phyloP scores from a whole-genome alignment of 1,140 invertebrate species.

The Acromyrmex heyeri region DNA sequence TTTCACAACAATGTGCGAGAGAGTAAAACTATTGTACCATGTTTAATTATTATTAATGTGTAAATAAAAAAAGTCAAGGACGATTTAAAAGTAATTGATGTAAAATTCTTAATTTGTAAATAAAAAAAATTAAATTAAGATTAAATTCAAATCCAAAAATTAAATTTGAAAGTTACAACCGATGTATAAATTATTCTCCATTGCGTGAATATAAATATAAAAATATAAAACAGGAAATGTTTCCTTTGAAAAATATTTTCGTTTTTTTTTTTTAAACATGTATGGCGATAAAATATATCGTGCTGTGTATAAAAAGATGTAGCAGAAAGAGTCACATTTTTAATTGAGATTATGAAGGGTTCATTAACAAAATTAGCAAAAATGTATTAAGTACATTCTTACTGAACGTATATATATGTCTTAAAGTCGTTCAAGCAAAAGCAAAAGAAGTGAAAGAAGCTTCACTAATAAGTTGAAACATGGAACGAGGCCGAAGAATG shows the following conservation, averaged over 20 bases:
- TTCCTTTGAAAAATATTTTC: neutral
- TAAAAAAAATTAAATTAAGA: neutral
- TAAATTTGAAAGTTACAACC: neutral
- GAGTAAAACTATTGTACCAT: neutral
- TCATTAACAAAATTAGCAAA: neutral
- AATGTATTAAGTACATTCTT: neutral
- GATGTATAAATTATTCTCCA: slow-evolving; percentile 1
- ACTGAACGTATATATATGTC: neutral
- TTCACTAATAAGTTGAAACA: neutral
- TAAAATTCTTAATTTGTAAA: neutral
- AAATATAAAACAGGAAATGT: neutral
- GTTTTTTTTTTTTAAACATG: neutral
- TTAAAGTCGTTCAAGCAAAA: neutral
- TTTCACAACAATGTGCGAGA: neutral
- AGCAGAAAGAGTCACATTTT: neutral
- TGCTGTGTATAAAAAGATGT: neutral
- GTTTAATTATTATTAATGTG: neutral
- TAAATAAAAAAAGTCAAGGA: neutral
- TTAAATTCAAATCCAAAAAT: too few relatives aligned
- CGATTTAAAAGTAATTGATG: neutral
- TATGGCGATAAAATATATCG: neutral
- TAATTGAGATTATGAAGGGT: neutral
- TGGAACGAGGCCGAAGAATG: neutral
- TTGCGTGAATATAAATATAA: too few relatives aligned
- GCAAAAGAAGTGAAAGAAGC: neutral